Evolutionary conservation across 2,797 vertebrate genomes (phyloP), one percentile per base, ranked within the genome.

Genomic region (Propithecus perrieri): DNA sequence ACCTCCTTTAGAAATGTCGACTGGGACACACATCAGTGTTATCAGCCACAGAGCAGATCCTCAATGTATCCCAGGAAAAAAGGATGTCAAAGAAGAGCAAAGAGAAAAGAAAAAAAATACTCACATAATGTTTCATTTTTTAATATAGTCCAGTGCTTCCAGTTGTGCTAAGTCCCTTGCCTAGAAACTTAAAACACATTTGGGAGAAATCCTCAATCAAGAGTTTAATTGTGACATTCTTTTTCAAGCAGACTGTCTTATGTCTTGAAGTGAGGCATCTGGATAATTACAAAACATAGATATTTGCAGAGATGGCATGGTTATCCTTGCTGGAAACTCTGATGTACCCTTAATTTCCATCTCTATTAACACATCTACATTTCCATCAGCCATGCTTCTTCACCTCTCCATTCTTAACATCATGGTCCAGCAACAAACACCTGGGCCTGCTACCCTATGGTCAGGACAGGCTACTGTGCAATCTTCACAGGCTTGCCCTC

Each of bases 381-480:
- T 53, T 46, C 53, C 3, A 83, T 67, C 7, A 24, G 8, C 20
- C 78, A n/a, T 1, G 2, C 8, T 46, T 65, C 10, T 48, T 78
- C 11, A 22, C 10, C 35, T 85, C 33, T 26, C 7, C 22, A 24
- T 50, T 75, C 28, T 74, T 15, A 22, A 38, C 7, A 12, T 24
- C 9, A 9, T 3, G 15, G 35, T 46, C 65, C 8, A 67, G 24
- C 55, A 50, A n/a, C 15, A 53, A 46, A 28, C 35, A 48, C 2
- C 43, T 14, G 4, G 2, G 14, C 41, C 55, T 59, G 12, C 20
- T 35, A 0, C 4, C 15, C 33, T 1, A 18, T 5, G 24, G 30
- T 75, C 50, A 12, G 13, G 12, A 63, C 12, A 76, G 38, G 6
- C 80, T 65, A 4, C 41, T 9, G 12, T 35, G 20, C 2, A 59